Conservation (phyloP, 2,888 invertebrate genomes). For the Macropis europaea region DNA sequence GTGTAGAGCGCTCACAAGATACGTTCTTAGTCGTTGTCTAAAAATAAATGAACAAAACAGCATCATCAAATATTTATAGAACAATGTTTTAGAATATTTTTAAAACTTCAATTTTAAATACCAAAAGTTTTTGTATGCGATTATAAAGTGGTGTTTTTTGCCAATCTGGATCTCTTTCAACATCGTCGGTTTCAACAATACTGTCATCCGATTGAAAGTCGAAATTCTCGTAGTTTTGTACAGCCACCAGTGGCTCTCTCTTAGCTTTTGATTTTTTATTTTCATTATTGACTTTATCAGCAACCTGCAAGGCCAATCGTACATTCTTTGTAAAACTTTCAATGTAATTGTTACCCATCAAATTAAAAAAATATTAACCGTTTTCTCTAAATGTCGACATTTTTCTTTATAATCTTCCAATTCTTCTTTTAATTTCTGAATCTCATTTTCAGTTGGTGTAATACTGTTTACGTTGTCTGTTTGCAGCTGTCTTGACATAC, state of each 20-base stretch:
- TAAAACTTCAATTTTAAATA: constrained; percentile 44
- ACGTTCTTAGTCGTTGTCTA: constrained; percentile 70
- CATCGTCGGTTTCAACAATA: constrained; percentile 73
- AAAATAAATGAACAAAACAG: constrained; percentile 22
- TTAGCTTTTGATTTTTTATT: neutral
- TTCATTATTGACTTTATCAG: constrained; percentile 2
- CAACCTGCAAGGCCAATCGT: constrained; percentile 8
- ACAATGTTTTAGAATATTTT: neutral
- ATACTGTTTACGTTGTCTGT: constrained; percentile 65
- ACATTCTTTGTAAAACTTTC: neutral
- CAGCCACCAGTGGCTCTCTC: neutral
- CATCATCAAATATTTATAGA: neutral
- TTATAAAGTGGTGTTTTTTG: constrained; percentile 84
- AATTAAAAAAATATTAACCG: constrained; percentile 4
- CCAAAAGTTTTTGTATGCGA: constrained; percentile 74
- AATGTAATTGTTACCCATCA: neutral
- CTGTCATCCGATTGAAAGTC: constrained; percentile 60
- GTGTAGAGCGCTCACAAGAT: constrained; percentile 72
- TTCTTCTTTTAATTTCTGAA: constrained; percentile 61
- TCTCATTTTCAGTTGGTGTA: constrained; percentile 80
- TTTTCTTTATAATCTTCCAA: constrained; percentile 58
- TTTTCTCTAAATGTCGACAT: constrained; percentile 6
- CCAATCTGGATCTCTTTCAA: constrained; percentile 86
- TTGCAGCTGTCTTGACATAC: neutral
- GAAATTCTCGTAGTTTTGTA: constrained; percentile 22